These are phyloP conservation scores for Asbolus verrucosus DNA, from an alignment of 1,140 invertebrate species.

Conservation along the genomic window DNA sequence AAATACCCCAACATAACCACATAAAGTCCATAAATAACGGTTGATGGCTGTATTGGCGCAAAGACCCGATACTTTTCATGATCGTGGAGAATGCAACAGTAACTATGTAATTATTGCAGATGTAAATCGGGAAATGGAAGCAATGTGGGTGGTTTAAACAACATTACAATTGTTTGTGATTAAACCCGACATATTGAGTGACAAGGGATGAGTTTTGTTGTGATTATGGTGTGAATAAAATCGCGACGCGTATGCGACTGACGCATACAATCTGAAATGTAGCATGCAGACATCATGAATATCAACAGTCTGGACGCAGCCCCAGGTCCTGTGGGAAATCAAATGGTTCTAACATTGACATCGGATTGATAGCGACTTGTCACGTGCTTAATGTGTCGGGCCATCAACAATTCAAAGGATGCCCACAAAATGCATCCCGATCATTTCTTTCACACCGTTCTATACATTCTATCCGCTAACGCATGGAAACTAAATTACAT, in stretches of 20 bases:
- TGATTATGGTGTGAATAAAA: slow-evolving; percentile 24
- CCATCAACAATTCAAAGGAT: slow-evolving; percentile 33
- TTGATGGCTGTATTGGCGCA: no score
- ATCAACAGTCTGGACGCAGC: slow-evolving; percentile 48
- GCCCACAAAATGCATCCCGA: slow-evolving; percentile 31
- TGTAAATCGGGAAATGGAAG: slow-evolving; percentile 15
- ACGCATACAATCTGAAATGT: slow-evolving; percentile 39
- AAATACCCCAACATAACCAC: neutral
- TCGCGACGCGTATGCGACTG: slow-evolving; percentile 15
- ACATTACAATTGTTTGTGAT: slow-evolving; percentile 32
- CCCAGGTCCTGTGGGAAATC: slow-evolving; percentile 52
- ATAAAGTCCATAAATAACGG: no score
- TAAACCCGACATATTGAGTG: slow-evolving; percentile 35
- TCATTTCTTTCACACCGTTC: slow-evolving; percentile 33
- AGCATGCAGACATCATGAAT: slow-evolving; percentile 49
- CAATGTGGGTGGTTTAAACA: slow-evolving; percentile 20
- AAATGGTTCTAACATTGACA: slow-evolving; percentile 53
- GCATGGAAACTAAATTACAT: slow-evolving; percentile 30
- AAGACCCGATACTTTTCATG: no score
- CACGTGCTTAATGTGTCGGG: slow-evolving; percentile 37
- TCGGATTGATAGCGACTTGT: slow-evolving; percentile 51
- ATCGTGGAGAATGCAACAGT: neutral
- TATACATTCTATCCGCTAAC: slow-evolving; percentile 18
- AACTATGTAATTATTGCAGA: slow-evolving; percentile 28
- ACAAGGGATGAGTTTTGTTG: slow-evolving; percentile 37